These are phyloP conservation scores for Margaritifera margaritifera DNA, from an alignment of 2,888 invertebrate species.

Conservation along the genomic window DNA sequence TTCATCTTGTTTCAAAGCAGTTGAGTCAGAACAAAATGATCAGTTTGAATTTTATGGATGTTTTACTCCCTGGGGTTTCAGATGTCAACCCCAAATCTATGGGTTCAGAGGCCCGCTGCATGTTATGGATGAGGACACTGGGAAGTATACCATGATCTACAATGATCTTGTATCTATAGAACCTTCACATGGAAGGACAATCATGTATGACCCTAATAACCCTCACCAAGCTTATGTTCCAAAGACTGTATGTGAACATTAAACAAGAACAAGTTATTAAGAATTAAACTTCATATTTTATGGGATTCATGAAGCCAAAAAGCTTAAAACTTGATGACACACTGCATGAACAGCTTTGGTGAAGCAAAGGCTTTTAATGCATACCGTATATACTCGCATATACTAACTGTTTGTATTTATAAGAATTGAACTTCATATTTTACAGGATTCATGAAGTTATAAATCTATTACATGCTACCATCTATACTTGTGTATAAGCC, in stretches of 20 bases:
- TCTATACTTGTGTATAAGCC: too few relatives aligned
- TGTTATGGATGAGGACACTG: constrained; percentile 35
- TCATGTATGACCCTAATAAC: constrained; percentile 1
- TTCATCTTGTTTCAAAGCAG: neutral
- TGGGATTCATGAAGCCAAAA: too few relatives aligned
- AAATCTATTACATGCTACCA: too few relatives aligned
- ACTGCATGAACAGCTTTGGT: too few relatives aligned
- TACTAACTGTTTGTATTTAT: too few relatives aligned
- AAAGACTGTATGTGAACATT: constrained; percentile 7
- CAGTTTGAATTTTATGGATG: constrained; percentile 41
- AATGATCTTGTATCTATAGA: constrained; percentile 31
- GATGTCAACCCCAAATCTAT: constrained; percentile 43
- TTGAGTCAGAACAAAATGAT: constrained; percentile 2
- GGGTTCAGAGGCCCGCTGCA: constrained; percentile 46
- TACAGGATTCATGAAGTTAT: too few relatives aligned
- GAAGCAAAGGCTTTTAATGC: too few relatives aligned
- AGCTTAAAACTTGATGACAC: too few relatives aligned
- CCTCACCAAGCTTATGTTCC: constrained; percentile 23
- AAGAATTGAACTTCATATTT: too few relatives aligned
- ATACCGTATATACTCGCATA: too few relatives aligned
- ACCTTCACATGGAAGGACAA: constrained; percentile 7
- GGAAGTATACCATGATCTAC: constrained; percentile 29
- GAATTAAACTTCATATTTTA: too few relatives aligned
- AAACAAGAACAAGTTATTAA: neutral
- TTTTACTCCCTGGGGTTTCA: constrained; percentile 49